These are phyloP conservation scores for Mechanitis mazaeus DNA, from an alignment of 2,888 invertebrate genomes.

Conservation along the genomic window DNA sequence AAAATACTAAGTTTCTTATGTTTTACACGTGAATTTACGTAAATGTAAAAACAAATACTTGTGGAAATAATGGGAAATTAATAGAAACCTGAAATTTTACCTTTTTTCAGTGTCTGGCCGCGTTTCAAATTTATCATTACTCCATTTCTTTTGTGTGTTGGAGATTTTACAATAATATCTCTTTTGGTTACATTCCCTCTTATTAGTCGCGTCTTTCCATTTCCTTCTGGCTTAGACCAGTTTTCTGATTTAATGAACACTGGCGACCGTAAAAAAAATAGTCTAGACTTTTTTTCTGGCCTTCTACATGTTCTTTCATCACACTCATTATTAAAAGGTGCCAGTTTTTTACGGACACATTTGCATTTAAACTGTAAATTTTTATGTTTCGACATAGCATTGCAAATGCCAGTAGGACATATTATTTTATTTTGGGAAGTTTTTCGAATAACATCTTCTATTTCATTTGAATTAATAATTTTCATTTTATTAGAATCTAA, in stretches of 20 bases:
- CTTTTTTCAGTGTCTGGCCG: not conserved
- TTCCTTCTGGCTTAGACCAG: slow-evolving; percentile 8
- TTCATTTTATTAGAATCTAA: slow-evolving; percentile 41
- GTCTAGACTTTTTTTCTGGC: slow-evolving; percentile 15
- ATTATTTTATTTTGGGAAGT: slow-evolving; percentile 17
- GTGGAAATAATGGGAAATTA: no score
- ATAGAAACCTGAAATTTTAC: no score
- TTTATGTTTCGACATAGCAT: slow-evolving; percentile 16
- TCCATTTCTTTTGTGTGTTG: slow-evolving; percentile 9
- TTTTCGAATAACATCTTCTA: slow-evolving; percentile 32
- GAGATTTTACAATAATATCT: slow-evolving; percentile 7
- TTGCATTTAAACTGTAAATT: slow-evolving; percentile 24
- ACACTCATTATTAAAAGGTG: slow-evolving; percentile 24
- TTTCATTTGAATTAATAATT: slow-evolving; percentile 42
- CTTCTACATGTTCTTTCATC: slow-evolving; percentile 23
- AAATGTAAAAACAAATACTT: no score
- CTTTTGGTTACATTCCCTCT: not conserved
- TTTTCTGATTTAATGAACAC: slow-evolving; percentile 27
- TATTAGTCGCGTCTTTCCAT: not conserved
- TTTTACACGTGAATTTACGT: no score
- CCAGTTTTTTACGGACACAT: slow-evolving; percentile 29
- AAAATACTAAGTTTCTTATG: no score
- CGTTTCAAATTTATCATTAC: not conserved
- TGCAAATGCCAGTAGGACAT: slow-evolving; percentile 31
- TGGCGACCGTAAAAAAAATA: slow-evolving; percentile 24